Evolutionary conservation across 2,113 vertebrate species (phyloP), one percentile per base, ranked within the genome.

Genomic region (Psittacula cyanocephala): DNA sequence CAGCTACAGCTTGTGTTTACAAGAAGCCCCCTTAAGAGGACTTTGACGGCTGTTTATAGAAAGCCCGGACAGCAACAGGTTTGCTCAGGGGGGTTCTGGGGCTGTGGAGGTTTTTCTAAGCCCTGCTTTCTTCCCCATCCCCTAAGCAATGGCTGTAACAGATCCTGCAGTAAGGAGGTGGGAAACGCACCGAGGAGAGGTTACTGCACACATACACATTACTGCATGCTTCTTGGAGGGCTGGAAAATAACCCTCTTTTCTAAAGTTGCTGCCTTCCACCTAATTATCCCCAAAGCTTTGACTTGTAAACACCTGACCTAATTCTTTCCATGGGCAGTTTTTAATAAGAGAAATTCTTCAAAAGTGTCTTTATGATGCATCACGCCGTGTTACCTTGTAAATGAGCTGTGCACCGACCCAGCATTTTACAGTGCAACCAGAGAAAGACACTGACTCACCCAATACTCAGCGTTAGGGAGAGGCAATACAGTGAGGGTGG

Each of bases 241-340:
- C 96, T 96, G 92, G 90, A 96, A 94, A 97, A 96, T 81, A 96
- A 91, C 93, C 77, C 80, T 89, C 89, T 76, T 72, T 74, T 74
- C 75, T 82, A 27, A 71, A 49, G 93, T 55, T 81, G 80, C 92
- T 95, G 90, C 97, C 89, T 96, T 97, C 95, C 87, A 96, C 93
- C 88, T 97, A 97, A 97, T 97, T 97, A 97, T 87, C 86, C 96
- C 91, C 93, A 89, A 96, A 96, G 94, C 91, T 88, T 93, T 88
- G 87, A 95, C 96, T 96, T 96, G 96, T 97, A 97, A 97, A 97
- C 97, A 97, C 96, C 95, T 96, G 95, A 97, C 95, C 96, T 96
- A 96, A 97, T 96, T 96, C 95, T 97, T 97, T 97, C 97, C 97
- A 97, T 44, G 82, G 95, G 94, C 97, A 96, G 84, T 91, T 97